A percentile compares a stretch with the other conserved stretches of the same genome.
These are phyloP conservation scores for Andrena haemorrhoa DNA, from an alignment of 2,888 invertebrate genomes.

Conservation along the genomic window DNA sequence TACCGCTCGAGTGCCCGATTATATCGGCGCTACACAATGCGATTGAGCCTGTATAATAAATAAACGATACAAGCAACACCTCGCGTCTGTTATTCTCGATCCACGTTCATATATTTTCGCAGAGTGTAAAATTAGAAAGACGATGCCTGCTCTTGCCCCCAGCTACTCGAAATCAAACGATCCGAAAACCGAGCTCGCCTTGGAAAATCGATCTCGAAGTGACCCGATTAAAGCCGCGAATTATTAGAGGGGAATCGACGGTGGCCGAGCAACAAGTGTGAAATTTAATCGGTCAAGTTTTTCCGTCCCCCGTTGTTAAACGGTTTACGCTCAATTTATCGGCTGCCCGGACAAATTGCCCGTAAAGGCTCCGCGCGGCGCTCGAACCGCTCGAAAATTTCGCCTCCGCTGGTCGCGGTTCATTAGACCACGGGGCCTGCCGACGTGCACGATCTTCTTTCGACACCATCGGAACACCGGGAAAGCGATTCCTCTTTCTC, in stretches of 20 bases:
- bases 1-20: no score
- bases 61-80: background rate
- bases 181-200: no score
- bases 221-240: no score
- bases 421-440: background rate
- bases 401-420: background rate
- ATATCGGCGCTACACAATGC: background rate
- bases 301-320: conserved; percentile 28
- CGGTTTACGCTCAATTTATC: conserved; percentile 37
- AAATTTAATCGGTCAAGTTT: conserved; percentile 42
- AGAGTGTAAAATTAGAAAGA: no score
- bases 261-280: background rate
- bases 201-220: no score
- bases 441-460: background rate
- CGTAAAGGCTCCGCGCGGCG: conserved; percentile 18
- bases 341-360: conserved; percentile 25
- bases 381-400: conserved; percentile 17
- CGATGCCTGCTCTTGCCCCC: no score
- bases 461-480: background rate
- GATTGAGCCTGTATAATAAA: background rate
- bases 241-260: no score
- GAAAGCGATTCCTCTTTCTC: conserved; percentile 33
- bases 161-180: no score
- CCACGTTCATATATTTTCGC: no score
- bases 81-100: no score